A percentile compares a stretch with the other conserved stretches of the same genome.
These are phyloP conservation scores for Rhodophaea formosa DNA, from an alignment of 2,888 invertebrate species.

Conservation along the genomic window DNA sequence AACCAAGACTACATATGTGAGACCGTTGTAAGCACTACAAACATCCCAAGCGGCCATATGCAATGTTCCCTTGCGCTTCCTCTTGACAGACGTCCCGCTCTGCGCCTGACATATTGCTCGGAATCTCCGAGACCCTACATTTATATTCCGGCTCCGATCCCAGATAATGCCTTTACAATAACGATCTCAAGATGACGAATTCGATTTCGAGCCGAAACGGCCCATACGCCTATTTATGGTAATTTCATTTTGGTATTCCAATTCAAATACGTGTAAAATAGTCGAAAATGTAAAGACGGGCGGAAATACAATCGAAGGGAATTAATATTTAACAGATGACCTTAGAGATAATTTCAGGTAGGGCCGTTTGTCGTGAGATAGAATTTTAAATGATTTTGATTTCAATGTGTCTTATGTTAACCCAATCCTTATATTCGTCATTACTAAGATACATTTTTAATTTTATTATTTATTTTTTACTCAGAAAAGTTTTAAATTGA, in stretches of 20 bases:
- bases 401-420: not conserved
- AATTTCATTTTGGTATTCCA: slow-evolving; percentile 40
- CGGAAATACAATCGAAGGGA: slow-evolving; percentile 21
- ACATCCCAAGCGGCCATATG: slow-evolving; percentile 6
- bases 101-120: slow-evolving; percentile 68
- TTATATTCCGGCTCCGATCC: slow-evolving; percentile 69
- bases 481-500: too few species aligned
- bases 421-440: not conserved
- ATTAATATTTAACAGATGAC: slow-evolving; percentile 30
- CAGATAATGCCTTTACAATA: slow-evolving; percentile 76
- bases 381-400: slow-evolving; percentile 1
- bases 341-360: slow-evolving; percentile 20
- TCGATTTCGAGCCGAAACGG: slow-evolving; percentile 58
- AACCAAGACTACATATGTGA: not conserved
- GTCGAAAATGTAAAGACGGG: slow-evolving; percentile 21
- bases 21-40: slow-evolving; percentile 1
- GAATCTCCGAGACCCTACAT: slow-evolving; percentile 58
- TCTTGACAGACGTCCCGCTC: slow-evolving; percentile 36
- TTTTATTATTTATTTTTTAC: not conserved
- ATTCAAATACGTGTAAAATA: slow-evolving; percentile 31
- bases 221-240: slow-evolving; percentile 50
- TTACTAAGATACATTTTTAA: not conserved
- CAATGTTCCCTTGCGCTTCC: not conserved
- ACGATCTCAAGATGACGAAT: slow-evolving; percentile 65
- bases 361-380: slow-evolving; percentile 1